These are phyloP conservation scores for Tenrec ecaudatus DNA, from an alignment of 2,113 vertebrate genomes.

Conservation along the genomic window DNA sequence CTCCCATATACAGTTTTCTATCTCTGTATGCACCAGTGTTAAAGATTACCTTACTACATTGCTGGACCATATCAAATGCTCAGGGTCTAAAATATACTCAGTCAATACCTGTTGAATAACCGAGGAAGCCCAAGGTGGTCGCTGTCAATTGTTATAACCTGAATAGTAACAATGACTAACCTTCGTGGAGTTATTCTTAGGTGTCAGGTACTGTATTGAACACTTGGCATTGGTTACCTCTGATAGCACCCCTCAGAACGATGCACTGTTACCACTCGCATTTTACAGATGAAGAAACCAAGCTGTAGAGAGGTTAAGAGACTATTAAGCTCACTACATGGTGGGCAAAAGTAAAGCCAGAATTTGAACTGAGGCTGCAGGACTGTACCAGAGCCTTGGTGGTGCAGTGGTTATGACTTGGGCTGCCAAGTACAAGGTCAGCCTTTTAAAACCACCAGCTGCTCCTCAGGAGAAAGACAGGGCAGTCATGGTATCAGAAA, in stretches of 20 bases:
- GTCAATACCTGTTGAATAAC: constrained; percentile 19
- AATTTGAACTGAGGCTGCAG: constrained; percentile 29
- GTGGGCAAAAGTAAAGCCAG: neutral
- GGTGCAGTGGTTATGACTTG: no score
- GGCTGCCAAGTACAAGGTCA: no score
- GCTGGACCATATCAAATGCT: neutral
- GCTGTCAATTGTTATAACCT: neutral
- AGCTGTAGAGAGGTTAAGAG: constrained; percentile 25
- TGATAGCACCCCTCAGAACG: neutral
- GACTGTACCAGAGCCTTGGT: neutral
- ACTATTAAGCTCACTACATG: constrained; percentile 8
- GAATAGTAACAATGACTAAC: neutral
- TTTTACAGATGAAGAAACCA: constrained; percentile 17
- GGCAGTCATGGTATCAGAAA: no score
- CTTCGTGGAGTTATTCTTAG: neutral
- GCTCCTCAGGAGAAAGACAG: no score
- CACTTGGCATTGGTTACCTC: neutral
- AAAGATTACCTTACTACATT: constrained; percentile 28
- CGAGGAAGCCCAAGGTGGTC: constrained; percentile 1
- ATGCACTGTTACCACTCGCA: neutral
- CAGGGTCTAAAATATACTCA: neutral
- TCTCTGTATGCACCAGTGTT: constrained; percentile 38
- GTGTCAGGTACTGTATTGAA: neutral
- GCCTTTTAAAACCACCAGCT: no score
- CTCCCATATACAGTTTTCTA: neutral